Evolutionary conservation across 2,888 invertebrate species (phyloP).

Genomic region (Bombyx huttoni): DNA sequence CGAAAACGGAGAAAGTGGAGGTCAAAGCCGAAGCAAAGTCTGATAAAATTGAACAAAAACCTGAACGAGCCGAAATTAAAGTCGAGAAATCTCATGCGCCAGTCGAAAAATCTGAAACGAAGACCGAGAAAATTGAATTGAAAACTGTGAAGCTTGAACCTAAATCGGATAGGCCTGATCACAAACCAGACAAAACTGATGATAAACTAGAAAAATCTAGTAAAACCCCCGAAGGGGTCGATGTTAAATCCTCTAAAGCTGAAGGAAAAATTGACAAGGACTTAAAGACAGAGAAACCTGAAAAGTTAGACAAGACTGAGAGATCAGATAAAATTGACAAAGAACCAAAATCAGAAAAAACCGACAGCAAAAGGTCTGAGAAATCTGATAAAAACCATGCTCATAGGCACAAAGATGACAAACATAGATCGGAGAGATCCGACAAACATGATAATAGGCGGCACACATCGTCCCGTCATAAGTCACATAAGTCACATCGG

Average conservation of each 20-base stretch:
- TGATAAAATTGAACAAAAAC: constrained; percentile 14
- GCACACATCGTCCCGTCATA: constrained; percentile 48
- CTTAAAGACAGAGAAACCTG: constrained; percentile 15
- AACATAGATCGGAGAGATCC: constrained; percentile 16
- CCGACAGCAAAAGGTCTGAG: constrained; percentile 10
- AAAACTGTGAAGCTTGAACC: constrained; percentile 10
- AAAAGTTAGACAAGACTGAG: constrained; percentile 8
- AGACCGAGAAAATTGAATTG: constrained; percentile 6
- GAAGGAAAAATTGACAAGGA: constrained; percentile 9
- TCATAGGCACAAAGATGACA: constrained; percentile 38
- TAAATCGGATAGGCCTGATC: constrained; percentile 10
- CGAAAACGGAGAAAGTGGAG: constrained; percentile 6
- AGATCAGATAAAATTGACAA: constrained; percentile 9
- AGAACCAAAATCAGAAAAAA: constrained; percentile 16
- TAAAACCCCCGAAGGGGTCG: not conserved
- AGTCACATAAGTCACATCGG: constrained; percentile 28
- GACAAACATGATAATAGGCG: constrained; percentile 35
- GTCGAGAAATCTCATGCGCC: constrained; percentile 15
- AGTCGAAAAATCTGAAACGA: constrained; percentile 5
- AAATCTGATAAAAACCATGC: constrained; percentile 23
- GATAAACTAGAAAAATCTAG: constrained; percentile 1
- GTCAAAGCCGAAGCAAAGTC: constrained; percentile 10
- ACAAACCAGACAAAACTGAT: constrained; percentile 7
- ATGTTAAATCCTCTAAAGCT: constrained; percentile 5
- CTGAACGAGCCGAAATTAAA: constrained; percentile 7